Evolutionary conservation across 2,113 vertebrate genomes (phyloP).

Genomic region (Parotia lawesii): DNA sequence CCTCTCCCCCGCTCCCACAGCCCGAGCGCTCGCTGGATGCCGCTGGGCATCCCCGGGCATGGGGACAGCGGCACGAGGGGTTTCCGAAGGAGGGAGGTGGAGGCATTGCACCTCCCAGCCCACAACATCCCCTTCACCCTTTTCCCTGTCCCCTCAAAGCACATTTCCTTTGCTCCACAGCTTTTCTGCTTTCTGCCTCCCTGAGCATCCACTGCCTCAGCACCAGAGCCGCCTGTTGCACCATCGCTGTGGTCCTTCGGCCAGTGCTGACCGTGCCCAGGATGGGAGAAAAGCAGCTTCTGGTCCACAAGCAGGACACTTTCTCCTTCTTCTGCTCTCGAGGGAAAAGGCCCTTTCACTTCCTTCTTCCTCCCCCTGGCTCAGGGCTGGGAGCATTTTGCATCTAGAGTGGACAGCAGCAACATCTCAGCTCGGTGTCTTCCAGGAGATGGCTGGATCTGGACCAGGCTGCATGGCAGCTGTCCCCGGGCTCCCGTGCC

Average conservation of each 20-base stretch:
- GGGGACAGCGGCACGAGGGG: rapidly evolving
- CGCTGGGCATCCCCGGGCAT: background rate
- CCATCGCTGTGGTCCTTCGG: rapidly evolving
- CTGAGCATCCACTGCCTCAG: rapidly evolving
- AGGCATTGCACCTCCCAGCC: background rate
- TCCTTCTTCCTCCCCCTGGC: background rate
- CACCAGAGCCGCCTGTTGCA: rapidly evolving
- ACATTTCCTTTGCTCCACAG: rapidly evolving
- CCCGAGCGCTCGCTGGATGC: background rate
- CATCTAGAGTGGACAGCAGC: rapidly evolving
- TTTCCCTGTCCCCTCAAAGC: background rate
- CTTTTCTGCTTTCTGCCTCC: background rate
- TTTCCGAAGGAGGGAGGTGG: background rate
- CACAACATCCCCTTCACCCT: rapidly evolving
- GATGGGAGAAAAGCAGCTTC: rapidly evolving
- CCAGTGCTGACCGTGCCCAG: rapidly evolving
- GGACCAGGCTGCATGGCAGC: rapidly evolving
- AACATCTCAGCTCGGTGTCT: background rate
- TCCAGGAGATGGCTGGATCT: background rate
- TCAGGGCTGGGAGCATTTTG: background rate
- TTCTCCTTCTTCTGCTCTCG: background rate
- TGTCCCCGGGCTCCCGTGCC: rapidly evolving
- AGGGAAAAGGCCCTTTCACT: background rate
- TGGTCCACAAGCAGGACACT: rapidly evolving
- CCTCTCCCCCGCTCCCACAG: background rate